A percentile compares a stretch with the other conserved stretches of the same genome.
phyloP scores from a whole-genome alignment of 2,113 vertebrate species.

The Ceratotherium simum region DNA sequence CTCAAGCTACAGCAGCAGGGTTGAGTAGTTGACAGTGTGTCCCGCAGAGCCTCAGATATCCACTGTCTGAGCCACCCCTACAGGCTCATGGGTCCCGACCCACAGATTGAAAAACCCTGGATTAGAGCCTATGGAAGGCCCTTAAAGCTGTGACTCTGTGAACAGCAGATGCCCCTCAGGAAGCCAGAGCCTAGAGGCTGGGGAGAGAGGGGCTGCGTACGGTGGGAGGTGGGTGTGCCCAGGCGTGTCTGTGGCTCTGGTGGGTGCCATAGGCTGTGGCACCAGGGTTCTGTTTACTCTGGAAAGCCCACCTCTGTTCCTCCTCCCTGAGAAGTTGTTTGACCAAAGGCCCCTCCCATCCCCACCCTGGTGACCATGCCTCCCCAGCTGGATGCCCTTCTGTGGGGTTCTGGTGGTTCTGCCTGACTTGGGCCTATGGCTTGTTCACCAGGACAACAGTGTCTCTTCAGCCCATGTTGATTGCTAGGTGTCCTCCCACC shows the following conservation, averaged over 20 bases:
- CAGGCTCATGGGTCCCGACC: background rate
- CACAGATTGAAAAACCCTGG: background rate
- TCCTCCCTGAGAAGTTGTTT: background rate
- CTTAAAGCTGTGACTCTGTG: background rate
- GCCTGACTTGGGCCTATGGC: background rate
- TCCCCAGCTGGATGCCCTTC: background rate
- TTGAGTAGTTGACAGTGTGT: background rate
- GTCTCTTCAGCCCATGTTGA: background rate
- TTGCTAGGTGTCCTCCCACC: background rate
- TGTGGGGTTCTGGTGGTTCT: background rate
- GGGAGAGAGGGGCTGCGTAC: background rate
- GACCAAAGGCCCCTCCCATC: background rate
- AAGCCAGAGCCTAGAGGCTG: background rate
- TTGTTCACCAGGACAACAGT: background rate
- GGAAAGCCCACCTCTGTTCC: background rate
- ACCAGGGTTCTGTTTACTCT: background rate
- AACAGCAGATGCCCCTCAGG: no score
- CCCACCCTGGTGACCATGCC: background rate
- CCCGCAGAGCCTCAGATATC: background rate
- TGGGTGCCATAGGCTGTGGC: background rate
- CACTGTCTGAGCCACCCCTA: background rate
- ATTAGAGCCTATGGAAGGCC: background rate
- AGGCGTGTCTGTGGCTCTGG: rapidly evolving
- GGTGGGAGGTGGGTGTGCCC: background rate
- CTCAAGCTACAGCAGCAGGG: background rate